Conservation (phyloP, 2,888 invertebrate species). For the Drosophila merina region DNA sequence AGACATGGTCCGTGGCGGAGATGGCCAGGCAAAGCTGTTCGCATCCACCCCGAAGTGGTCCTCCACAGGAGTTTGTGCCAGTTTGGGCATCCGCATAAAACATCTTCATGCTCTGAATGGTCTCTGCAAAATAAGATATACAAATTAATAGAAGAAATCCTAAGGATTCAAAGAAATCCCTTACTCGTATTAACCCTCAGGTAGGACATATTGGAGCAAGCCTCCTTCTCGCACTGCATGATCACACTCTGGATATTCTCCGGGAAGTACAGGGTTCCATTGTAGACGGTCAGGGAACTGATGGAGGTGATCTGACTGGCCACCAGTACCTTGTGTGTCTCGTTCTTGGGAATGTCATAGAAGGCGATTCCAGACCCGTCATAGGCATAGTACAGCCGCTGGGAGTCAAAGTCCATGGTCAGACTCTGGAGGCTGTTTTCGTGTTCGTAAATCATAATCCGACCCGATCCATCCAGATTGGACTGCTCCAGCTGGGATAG, state of each 20-base stretch:
- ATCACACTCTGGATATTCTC: conserved; percentile 87
- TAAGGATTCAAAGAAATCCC: background rate
- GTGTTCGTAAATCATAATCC: conserved; percentile 77
- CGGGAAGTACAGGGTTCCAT: conserved; percentile 88
- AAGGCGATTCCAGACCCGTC: conserved; percentile 86
- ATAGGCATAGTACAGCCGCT: conserved; percentile 90
- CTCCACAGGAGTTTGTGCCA: conserved; percentile 86
- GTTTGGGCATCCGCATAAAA: conserved; percentile 88
- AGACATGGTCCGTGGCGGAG: conserved; percentile 85
- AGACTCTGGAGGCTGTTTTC: conserved; percentile 85
- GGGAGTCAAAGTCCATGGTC: conserved; percentile 86
- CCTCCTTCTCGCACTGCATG: conserved; percentile 87
- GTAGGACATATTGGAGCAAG: conserved; percentile 83
- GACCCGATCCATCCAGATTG: conserved; percentile 87
- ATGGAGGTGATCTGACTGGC: conserved; percentile 81
- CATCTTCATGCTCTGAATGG: conserved; percentile 88
- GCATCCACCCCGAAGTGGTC: conserved; percentile 86
- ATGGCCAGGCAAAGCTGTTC: conserved; percentile 90
- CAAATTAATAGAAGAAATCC: background rate
- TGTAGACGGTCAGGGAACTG: conserved; percentile 88
- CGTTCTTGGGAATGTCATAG: conserved; percentile 85
- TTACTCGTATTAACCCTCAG: conserved; percentile 86
- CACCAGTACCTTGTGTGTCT: conserved; percentile 71
- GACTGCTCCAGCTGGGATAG: conserved; percentile 86
- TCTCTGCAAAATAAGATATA: conserved; percentile 83